phyloP scores from a whole-genome alignment of 23 tunicate species.

The Styela plicata region DNA sequence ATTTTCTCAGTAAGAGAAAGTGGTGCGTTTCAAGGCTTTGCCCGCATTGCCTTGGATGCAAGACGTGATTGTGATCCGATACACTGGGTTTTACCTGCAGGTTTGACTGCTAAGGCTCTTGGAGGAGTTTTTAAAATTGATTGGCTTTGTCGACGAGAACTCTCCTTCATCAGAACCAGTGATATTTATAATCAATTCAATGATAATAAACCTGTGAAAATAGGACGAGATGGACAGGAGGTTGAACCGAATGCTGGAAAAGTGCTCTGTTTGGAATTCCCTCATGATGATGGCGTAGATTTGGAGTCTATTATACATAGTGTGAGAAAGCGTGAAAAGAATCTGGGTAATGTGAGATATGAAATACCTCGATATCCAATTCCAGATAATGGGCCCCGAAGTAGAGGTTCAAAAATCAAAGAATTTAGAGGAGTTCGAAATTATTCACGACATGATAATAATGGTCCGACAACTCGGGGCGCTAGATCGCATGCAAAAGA shows the following conservation, averaged over 20 bases:
- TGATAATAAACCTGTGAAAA: conserved; percentile 78
- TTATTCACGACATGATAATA: not conserved
- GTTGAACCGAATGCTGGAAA: conserved; percentile 93
- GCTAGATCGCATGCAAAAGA: not conserved
- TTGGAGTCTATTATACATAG: conserved; percentile 74
- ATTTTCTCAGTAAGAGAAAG: conserved; percentile 86
- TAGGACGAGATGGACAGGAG: conserved; percentile 94
- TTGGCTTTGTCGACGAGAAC: conserved; percentile 82
- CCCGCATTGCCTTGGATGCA: conserved; percentile 57
- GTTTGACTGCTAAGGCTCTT: conserved; percentile 65
- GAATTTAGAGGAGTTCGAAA: not conserved
- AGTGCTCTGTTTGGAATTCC: conserved; percentile 81
- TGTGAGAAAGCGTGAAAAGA: conserved; percentile 54
- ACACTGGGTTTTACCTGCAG: conserved; percentile 92
- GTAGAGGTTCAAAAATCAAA: not conserved
- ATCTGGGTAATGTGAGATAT: conserved; percentile 37
- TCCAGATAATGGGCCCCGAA: conserved; percentile 32
- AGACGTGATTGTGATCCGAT: conserved; percentile 65
- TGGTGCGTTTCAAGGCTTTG: conserved; percentile 95
- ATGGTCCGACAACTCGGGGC: not conserved
- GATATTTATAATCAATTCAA: conserved; percentile 77
- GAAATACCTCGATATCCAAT: conserved; percentile 30
- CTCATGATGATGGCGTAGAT: conserved; percentile 84
- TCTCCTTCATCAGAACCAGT: conserved; percentile 66
- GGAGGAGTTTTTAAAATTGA: conserved; percentile 85